phyloP scores from a whole-genome alignment of 53 echinoderm and acorn worm species.

The Apostichopus leukothele region DNA sequence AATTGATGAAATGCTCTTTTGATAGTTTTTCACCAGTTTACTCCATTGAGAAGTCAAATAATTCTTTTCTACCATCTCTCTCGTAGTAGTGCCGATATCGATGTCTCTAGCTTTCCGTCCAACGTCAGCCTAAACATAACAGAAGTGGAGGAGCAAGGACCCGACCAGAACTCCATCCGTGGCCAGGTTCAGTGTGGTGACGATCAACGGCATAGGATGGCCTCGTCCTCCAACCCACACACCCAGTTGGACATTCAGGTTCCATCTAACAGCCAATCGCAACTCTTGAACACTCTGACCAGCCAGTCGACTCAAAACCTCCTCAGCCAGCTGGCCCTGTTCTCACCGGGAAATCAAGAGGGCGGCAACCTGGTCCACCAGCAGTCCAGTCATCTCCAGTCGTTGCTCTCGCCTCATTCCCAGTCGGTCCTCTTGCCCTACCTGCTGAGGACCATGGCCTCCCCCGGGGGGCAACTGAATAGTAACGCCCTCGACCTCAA shows the following conservation, averaged over 20 bases:
- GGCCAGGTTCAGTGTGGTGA: neutral
- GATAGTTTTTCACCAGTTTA: too few species aligned
- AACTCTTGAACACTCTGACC: constrained; percentile 7
- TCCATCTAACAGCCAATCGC: constrained; percentile 5
- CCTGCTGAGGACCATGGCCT: constrained; percentile 27
- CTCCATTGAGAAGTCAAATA: too few species aligned
- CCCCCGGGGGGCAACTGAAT: constrained; percentile 22
- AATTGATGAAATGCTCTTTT: too few species aligned
- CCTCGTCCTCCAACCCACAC: neutral
- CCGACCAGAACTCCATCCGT: neutral
- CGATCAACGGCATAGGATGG: neutral
- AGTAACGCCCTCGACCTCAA: constrained; percentile 11
- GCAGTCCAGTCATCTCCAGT: constrained; percentile 4
- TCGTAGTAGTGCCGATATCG: neutral
- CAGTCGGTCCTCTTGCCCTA: constrained; percentile 43
- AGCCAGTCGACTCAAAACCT: constrained; percentile 27
- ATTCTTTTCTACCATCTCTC: neutral
- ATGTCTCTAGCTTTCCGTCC: neutral
- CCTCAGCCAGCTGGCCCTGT: constrained; percentile 32
- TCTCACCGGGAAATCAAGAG: constrained; percentile 33
- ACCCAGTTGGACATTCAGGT: constrained; percentile 28
- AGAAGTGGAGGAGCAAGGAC: neutral
- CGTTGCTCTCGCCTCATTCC: constrained; percentile 24
- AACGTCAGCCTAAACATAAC: neutral
- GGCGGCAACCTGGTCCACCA: neutral